These are phyloP conservation scores for Tenthredo mesomela DNA, from an alignment of 2,888 invertebrate species.

Conservation along the genomic window DNA sequence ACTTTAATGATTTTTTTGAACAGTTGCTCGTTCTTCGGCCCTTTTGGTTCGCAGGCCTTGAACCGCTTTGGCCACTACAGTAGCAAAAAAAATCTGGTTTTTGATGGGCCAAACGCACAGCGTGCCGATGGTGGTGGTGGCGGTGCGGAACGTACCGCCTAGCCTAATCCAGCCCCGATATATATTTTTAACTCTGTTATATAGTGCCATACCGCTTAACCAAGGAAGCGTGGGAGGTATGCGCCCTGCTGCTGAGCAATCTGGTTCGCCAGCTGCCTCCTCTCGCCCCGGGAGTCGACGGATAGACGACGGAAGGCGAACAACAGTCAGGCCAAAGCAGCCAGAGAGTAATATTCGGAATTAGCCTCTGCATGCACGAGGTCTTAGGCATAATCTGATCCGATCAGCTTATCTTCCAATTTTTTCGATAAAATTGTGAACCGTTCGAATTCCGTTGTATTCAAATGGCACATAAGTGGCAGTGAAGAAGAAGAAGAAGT, in stretches of 20 bases:
- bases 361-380: neutral
- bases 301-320: slow-evolving; percentile 8
- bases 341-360: slow-evolving; percentile 10
- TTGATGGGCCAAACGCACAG: neutral
- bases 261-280: slow-evolving; percentile 31
- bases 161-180: slow-evolving; percentile 30
- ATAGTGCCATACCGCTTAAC: slow-evolving; percentile 31
- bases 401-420: neutral
- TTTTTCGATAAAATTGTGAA: neutral
- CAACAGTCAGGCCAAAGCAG: slow-evolving; percentile 21
- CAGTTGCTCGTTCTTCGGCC: neutral
- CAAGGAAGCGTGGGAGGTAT: slow-evolving; percentile 50
- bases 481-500: neutral
- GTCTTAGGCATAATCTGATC: neutral
- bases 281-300: slow-evolving; percentile 34
- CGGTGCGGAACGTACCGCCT: slow-evolving; percentile 26
- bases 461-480: neutral
- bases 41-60: neutral
- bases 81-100: neutral
- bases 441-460: neutral
- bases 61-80: neutral
- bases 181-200: slow-evolving; percentile 44
- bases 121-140: neutral
- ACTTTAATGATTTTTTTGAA: neutral
- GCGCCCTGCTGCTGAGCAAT: slow-evolving; percentile 37